Evolutionary conservation across 64 coral and sea anemone genomes (phyloP), one percentile per base, ranked within the genome.

Genomic region (Pocillopora verrucosa): DNA sequence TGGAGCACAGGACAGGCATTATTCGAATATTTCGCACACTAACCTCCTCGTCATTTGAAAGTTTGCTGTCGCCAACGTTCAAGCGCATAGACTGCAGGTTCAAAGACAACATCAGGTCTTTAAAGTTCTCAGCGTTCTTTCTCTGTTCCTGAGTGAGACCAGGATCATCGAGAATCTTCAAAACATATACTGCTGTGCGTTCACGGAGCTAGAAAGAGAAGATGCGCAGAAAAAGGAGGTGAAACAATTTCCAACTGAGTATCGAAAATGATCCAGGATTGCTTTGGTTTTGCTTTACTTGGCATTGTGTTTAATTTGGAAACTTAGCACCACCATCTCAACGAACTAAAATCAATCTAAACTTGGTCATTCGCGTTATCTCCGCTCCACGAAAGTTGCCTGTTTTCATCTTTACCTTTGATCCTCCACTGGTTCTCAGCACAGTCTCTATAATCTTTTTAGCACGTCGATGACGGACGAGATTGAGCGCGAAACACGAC

Each of bases 391-490:
- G n/a, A 79, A 22, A 45, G 12, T 37, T 79, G 36, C 17, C 22
- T 56, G 19, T 36, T 14, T 79, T 61, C 16, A 26, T 9, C 1
- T 4, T 45, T 77, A 92, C 90, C 90, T 92, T 93, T 11, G 91
- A 83, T n/a, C 91, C 95, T 45, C 95, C 91, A 12, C 77, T 90
- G 16, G 76, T 80, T 24, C 76, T 91, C 76, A 96, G 69, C 7
- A 96, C 82, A 36, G 73, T 16, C 11, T 91, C 73, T 11, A 94
- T 25, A 35, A 96, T 83, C 67, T 93, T 93, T 51, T 87, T 88
- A 38, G 91, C 91, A 59, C 85, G 95, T 9, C 77, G 77, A 64
- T 96, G 95, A 45, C 93, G 74, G 10, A 45, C 89, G 12, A 96
- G 75, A 41, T 93, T 91, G 0, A 96, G 76, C 4, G 67, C 91